phyloP scores from a whole-genome alignment of 2,797 vertebrate species.

The Alca torda region DNA sequence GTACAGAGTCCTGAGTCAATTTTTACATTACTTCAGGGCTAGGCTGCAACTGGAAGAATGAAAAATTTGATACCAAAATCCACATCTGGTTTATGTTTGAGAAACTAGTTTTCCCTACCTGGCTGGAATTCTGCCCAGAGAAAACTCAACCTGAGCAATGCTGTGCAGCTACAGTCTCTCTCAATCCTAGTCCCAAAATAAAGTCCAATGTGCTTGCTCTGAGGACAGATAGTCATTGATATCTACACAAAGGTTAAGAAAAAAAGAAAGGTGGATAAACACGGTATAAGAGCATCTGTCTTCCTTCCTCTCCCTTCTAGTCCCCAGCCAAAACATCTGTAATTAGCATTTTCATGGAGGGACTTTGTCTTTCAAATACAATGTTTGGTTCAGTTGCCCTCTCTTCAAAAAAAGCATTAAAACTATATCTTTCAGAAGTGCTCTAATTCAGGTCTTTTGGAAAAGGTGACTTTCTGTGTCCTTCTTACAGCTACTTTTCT shows the following conservation, averaged over 20 bases:
- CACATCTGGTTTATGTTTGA: not conserved
- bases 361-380: accelerated
- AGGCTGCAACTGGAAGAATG: not conserved
- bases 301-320: not conserved
- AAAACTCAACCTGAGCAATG: not conserved
- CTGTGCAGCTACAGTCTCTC: not conserved
- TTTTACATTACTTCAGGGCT: not conserved
- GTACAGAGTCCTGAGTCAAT: not conserved
- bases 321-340: not conserved
- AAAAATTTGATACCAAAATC: not conserved
- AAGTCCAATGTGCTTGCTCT: not conserved
- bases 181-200: not conserved
- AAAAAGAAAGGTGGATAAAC: not conserved
- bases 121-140: not conserved
- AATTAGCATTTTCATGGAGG: not conserved
- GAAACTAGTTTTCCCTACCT: not conserved
- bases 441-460: not conserved
- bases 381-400: not conserved
- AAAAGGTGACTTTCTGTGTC: not conserved
- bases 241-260: not conserved
- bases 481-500: not conserved
- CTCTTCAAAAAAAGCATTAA: not conserved
- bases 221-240: not conserved
- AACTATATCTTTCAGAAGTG: not conserved
- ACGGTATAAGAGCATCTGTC: not conserved